Percentiles rank a stretch among this genome's conserved stretches.
These are phyloP conservation scores for Catharus minimus DNA, from an alignment of 2,113 vertebrate species.

Conservation along the genomic window DNA sequence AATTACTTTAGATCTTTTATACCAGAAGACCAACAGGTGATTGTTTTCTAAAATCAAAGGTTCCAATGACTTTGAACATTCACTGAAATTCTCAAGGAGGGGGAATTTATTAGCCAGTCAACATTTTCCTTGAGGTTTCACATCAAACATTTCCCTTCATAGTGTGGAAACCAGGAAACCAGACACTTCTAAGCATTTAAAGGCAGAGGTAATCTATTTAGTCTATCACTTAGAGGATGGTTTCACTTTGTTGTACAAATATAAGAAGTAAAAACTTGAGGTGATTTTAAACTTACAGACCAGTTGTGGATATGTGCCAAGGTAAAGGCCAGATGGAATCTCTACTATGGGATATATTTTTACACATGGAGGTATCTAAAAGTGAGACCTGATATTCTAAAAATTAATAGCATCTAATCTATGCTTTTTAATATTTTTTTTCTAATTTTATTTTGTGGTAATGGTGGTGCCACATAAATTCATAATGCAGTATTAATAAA, in stretches of 20 bases:
- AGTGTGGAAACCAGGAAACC: not conserved
- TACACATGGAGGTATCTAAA: not conserved
- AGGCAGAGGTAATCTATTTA: not conserved
- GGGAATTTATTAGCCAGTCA: not conserved
- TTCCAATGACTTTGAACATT: not conserved
- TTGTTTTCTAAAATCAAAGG: not conserved
- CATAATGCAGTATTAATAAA: not conserved
- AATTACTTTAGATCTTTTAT: not conserved
- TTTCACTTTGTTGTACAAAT: not conserved
- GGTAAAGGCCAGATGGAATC: not conserved
- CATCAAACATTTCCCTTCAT: not conserved
- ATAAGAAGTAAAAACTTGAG: not conserved
- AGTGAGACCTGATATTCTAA: not conserved
- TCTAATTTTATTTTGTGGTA: not conserved
- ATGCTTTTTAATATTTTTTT: accelerated
- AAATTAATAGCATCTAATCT: not conserved
- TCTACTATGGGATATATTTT: not conserved
- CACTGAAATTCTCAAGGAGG: not conserved
- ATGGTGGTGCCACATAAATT: not conserved
- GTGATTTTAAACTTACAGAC: not conserved
- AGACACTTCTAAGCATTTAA: not conserved
- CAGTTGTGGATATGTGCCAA: not conserved
- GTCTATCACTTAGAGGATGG: not conserved
- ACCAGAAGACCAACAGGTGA: not conserved
- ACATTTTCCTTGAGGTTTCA: not conserved